phyloP scores from a whole-genome alignment of 2,888 invertebrate species.

The Ennomos quercinarius region DNA sequence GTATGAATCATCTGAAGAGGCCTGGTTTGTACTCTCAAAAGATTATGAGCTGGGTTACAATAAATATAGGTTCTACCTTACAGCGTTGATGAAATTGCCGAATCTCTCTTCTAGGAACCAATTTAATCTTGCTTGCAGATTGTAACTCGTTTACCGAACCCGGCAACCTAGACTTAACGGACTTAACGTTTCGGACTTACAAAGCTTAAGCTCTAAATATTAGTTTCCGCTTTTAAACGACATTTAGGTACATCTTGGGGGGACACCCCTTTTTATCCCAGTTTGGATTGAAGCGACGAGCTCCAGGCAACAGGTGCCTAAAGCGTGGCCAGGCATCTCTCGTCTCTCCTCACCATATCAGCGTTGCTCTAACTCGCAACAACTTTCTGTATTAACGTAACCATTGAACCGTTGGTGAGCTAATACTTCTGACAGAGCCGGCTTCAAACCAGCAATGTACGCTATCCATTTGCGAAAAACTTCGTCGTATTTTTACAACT shows the following conservation, averaged over 20 bases:
- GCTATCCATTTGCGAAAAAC: conserved; percentile 3
- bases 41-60: no score
- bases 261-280: conserved; percentile 13
- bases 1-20: no score
- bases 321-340: conserved; percentile 50
- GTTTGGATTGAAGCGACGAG: conserved; percentile 21
- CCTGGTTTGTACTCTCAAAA: no score
- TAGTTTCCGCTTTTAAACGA: conserved; percentile 49
- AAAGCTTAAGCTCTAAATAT: conserved; percentile 56
- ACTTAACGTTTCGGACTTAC: conserved; percentile 50
- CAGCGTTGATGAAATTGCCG: no score
- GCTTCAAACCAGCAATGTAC: conserved; percentile 22
- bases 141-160: conserved; percentile 20
- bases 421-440: neutral
- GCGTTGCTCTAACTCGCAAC: conserved; percentile 8
- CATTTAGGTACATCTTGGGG: conserved; percentile 27
- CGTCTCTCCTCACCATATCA: conserved; percentile 34
- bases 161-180: conserved; percentile 33
- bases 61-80: no score
- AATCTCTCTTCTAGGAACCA: no score
- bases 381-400: conserved; percentile 10
- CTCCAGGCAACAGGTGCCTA: conserved; percentile 63
- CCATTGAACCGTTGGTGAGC: conserved; percentile 18
- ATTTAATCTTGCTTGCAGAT: conserved; percentile 20
- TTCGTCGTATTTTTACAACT: conserved; percentile 14